These are phyloP conservation scores for Sturnus vulgaris DNA, from an alignment of 2,113 vertebrate genomes.

Conservation along the genomic window DNA sequence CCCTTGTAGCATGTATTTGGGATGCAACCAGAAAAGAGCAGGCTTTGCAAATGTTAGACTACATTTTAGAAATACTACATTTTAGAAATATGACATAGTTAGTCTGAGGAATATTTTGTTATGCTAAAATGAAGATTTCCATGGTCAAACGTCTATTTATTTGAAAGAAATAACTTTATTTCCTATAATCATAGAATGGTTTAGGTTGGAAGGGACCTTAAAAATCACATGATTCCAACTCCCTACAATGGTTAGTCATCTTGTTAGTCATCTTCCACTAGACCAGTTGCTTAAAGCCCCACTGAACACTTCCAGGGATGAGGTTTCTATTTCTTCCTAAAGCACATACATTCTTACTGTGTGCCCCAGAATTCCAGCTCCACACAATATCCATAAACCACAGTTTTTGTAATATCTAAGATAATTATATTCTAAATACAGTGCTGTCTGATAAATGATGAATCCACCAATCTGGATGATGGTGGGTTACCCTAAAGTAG, in stretches of 20 bases:
- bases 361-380: not conserved
- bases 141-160: not conserved
- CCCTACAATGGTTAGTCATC: not conserved
- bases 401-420: not conserved
- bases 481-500: not conserved
- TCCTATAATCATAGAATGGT: not conserved
- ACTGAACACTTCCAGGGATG: not conserved
- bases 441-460: not conserved
- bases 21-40: not conserved
- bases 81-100: not conserved
- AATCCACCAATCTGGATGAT: not conserved
- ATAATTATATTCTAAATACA: not conserved
- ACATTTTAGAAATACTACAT: not conserved
- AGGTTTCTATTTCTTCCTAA: not conserved
- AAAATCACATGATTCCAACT: not conserved
- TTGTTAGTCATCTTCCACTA: not conserved
- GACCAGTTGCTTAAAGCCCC: not conserved
- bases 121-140: not conserved
- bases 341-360: not conserved
- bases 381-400: not conserved
- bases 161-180: not conserved
- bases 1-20: not conserved
- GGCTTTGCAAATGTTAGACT: not conserved
- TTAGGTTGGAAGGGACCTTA: not conserved
- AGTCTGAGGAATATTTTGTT: not conserved